Base-by-base conservation (phyloP, 2,113 vertebrate species). In the Jacana jacana region DNA sequence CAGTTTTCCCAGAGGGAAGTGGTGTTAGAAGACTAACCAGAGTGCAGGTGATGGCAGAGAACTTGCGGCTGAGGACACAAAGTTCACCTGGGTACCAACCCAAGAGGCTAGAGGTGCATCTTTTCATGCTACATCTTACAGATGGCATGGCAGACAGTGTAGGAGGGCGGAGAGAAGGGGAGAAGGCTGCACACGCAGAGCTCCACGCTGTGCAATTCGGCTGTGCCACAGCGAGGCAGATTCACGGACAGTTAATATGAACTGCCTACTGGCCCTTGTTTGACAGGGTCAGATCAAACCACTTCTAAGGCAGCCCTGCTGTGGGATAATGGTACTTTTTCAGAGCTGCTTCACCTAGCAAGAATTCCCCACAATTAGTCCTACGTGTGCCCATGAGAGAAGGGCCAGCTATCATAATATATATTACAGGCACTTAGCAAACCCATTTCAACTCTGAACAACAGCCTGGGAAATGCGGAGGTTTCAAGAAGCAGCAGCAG, bases 71-170 rank as follows among this genome's bases (percentile, higher is more conserved):
- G 81, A 81, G 58, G 63, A 65, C 66, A 22, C 17, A 5, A n/a
- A 16, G 19, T 8, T 20, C 7, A 4, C 40, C 65, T 49, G 61
- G 24, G 37, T 28, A 52, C n/a, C 61, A 48, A 2, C 13, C 35
- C 17, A 3, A 54, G 37, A 44, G n/a, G 40, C 23, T 61, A 23
- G 49, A n/a, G 49, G 55, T 9, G 49, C 42, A 37, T 55, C 64
- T 60, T 30, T 48, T 68, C 68, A 23, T 1, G 7, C 42, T 37
- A 10, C 5, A 2, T 9, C 89, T 55, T 27, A 18, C 22, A 37
- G 80, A 15, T 1, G 4, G 58, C 0, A 0, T 7, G 30, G 55
- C 75, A 85, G 37, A 17, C 0, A 3, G 28, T 0, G 4, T 1
- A 35, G 88, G 16, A 46, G 40, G 42, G 40, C 1, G 3, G 19